phyloP scores from a whole-genome alignment of 2,888 invertebrate species.

The Tubulanus polymorphus region DNA sequence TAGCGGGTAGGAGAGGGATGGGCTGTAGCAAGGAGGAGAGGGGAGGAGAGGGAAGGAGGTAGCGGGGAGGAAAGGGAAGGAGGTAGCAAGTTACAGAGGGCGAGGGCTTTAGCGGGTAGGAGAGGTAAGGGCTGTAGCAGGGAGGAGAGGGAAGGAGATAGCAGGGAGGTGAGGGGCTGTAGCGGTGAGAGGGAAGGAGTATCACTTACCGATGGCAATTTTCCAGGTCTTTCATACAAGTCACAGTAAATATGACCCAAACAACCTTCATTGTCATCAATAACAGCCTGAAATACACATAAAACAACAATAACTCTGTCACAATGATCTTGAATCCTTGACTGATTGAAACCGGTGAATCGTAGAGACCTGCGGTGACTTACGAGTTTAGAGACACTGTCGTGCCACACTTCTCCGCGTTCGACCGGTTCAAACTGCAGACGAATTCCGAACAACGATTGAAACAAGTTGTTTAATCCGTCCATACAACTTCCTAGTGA shows the following conservation, averaged over 20 bases:
- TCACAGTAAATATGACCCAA: conserved; percentile 97
- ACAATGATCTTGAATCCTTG: background rate
- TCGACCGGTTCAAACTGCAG: conserved; percentile 69
- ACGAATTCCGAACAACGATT: conserved; percentile 70
- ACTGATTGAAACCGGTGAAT: background rate
- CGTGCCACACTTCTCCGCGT: conserved; percentile 81
- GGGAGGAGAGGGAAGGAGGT: too few species aligned
- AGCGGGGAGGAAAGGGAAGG: too few species aligned
- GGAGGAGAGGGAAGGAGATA: too few species aligned
- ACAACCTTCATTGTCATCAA: conserved; percentile 73
- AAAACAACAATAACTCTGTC: background rate
- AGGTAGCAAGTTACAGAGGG: too few species aligned
- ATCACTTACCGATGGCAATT: conserved; percentile 74
- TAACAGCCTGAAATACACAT: conserved; percentile 58
- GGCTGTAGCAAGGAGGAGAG: too few species aligned
- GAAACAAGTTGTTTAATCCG: conserved; percentile 85
- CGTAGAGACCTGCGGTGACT: conserved; percentile 10
- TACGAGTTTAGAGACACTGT: conserved; percentile 87
- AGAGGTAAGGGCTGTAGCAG: too few species aligned
- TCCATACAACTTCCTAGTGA: conserved; percentile 90
- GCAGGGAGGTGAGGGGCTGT: too few species aligned
- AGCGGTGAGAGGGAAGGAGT: too few species aligned
- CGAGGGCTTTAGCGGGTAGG: too few species aligned
- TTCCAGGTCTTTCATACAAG: conserved; percentile 80
- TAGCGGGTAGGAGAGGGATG: too few species aligned